A percentile compares a stretch with the other conserved stretches of the same genome.
These are phyloP conservation scores for Epizoanthus illoricatus DNA, from an alignment of 92 coral and sea anemone genomes.

Conservation along the genomic window DNA sequence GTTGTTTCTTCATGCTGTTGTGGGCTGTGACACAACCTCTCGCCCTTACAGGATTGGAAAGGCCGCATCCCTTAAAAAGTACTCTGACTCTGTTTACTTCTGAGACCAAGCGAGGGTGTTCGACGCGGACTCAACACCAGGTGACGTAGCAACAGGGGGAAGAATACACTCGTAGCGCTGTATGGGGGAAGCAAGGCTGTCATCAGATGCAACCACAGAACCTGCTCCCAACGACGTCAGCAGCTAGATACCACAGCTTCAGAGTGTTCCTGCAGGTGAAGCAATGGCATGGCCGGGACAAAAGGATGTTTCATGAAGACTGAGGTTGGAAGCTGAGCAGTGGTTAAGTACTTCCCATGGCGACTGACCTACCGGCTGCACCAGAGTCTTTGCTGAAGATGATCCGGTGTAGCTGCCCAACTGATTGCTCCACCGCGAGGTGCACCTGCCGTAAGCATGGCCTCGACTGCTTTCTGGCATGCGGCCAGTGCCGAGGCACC, in stretches of 20 bases:
- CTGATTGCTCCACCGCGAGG: constrained; percentile 52
- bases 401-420: constrained; percentile 50
- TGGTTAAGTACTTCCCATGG: constrained; percentile 34
- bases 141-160: not conserved
- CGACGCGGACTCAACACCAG: not conserved
- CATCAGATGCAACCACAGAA: constrained; percentile 36
- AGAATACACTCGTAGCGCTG: constrained; percentile 16
- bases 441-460: constrained; percentile 64
- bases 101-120: constrained; percentile 22
- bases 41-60: constrained; percentile 4
- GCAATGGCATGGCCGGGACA: constrained; percentile 48
- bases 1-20: constrained; percentile 31
- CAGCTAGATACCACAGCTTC: constrained; percentile 29
- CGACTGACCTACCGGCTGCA: constrained; percentile 50
- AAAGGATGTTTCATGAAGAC: constrained; percentile 10
- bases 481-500: constrained; percentile 62
- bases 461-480: constrained; percentile 56
- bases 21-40: constrained; percentile 34
- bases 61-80: constrained; percentile 8
- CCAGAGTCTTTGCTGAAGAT: constrained; percentile 51
- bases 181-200: constrained; percentile 29
- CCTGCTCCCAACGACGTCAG: constrained; percentile 31
- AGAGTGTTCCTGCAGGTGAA: constrained; percentile 13
- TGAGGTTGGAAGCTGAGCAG: constrained; percentile 46
- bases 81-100: constrained; percentile 3